Evolutionary conservation across 2,888 invertebrate genomes (phyloP), one percentile per base, ranked within the genome.

Genomic region (Luffia ferchaultella): DNA sequence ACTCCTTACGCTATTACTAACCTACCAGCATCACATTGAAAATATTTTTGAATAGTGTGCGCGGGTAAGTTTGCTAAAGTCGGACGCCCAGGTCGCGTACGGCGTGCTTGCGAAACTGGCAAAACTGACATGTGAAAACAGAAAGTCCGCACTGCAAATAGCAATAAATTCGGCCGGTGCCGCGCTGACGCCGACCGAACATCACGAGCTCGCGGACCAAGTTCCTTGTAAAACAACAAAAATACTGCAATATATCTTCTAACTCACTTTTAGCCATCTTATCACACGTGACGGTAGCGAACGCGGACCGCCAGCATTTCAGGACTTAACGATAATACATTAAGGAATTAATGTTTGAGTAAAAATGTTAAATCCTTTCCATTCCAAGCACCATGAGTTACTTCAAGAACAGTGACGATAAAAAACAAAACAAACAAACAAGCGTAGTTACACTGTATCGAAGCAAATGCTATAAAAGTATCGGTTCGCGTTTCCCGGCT

Each of bases 211-310:
- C 9, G 48, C 47, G 66, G 70, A 65, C 64, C 66, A 70, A 74
- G 68, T 73, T 70, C 64, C 61, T 63, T 59, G 63, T 63, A 64
- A 67, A 76, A 76, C 69, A 76, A 73, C 74, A 73, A 76, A 77
- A 78, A 72, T 72, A 67, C 64, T 71, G 68, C 70, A 50, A 73
- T 76, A 75, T 76, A 76, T 77, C 76, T 76, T 72, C 69, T 68
- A 65, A 58, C 55, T 46, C 48, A 49, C 52, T 42, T 54, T 54
- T 61, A 62, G 55, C n/a, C n/a, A n/a, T n/a, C n/a, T n/a, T n/a
- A n/a, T n/a, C n/a, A n/a, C n/a, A n/a, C n/a, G n/a, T n/a, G n/a
- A n/a, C n/a, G n/a, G n/a, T n/a, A n/a, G n/a, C n/a, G n/a, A n/a
- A n/a, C n/a, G n/a, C n/a, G n/a, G n/a, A n/a, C n/a, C n/a, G n/a